A percentile compares a stretch with the other conserved stretches of the same genome.
Evolutionary conservation across 2,113 vertebrate genomes (phyloP).

Genomic region (Tyrannus savana): DNA sequence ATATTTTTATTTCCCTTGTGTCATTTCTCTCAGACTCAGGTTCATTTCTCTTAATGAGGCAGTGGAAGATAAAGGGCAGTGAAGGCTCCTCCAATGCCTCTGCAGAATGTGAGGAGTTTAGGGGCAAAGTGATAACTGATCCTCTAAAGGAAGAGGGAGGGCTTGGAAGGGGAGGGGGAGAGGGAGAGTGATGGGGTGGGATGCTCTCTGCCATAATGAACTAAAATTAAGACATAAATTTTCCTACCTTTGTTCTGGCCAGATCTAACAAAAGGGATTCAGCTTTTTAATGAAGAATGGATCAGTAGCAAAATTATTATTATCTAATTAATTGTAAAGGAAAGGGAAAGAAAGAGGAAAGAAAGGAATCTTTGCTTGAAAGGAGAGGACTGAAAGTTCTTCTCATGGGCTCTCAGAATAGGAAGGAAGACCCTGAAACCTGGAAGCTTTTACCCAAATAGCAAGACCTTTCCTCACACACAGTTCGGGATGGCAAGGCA

Average conservation of each 20-base stretch:
- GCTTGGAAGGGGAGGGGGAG: slow-evolving; percentile 43
- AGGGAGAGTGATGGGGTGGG: slow-evolving; percentile 73
- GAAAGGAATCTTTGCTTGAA: slow-evolving; percentile 6
- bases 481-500: neutral
- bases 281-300: slow-evolving; percentile 80
- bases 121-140: slow-evolving; percentile 77
- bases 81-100: slow-evolving; percentile 73
- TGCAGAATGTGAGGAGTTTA: slow-evolving; percentile 75
- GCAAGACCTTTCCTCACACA: neutral
- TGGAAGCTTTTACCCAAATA: neutral
- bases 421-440: neutral
- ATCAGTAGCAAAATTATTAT: slow-evolving; percentile 82
- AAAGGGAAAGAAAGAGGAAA: slow-evolving; percentile 11
- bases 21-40: slow-evolving; percentile 82
- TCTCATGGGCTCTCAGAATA: neutral
- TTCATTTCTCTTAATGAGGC: slow-evolving; percentile 88
- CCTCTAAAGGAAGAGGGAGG: slow-evolving; percentile 62
- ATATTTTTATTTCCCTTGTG: slow-evolving; percentile 86
- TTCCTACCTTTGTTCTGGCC: slow-evolving; percentile 79
- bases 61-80: slow-evolving; percentile 83
- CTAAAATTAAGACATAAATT: slow-evolving; percentile 87
- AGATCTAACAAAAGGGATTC: slow-evolving; percentile 72
- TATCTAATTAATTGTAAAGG: slow-evolving; percentile 82
- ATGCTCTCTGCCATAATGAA: slow-evolving; percentile 80
- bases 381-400: slow-evolving; percentile 26